Evolutionary conservation across 2,797 vertebrate genomes (phyloP).

Genomic region (Darevskia nairensis): DNA sequence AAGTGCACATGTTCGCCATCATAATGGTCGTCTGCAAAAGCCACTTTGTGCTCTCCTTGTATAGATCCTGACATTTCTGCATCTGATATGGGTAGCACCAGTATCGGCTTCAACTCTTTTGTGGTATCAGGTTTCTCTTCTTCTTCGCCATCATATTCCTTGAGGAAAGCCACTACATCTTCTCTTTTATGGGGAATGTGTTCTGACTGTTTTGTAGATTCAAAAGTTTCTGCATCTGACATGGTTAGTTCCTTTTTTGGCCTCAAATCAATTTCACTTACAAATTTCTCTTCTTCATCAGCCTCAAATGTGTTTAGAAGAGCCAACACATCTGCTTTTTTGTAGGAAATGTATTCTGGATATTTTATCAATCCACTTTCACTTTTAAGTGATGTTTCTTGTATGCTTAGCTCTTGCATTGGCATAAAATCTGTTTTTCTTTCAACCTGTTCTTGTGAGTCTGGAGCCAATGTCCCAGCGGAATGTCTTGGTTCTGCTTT

Average conservation of each 20-base stretch:
- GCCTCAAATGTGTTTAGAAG: not conserved
- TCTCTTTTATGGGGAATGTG: slow-evolving; percentile 10
- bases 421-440: not conserved
- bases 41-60: not conserved
- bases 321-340: not conserved
- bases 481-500: not conserved
- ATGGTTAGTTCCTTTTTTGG: not conserved
- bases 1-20: not conserved
- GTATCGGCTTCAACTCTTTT: not conserved
- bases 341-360: not conserved
- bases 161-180: slow-evolving; percentile 1
- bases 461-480: not conserved
- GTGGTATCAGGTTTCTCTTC: not conserved
- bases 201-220: not conserved
- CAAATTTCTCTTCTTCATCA: not conserved
- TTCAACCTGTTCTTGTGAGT: not conserved
- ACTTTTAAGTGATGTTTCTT: not conserved
- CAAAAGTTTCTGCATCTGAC: not conserved
- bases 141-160: not conserved
- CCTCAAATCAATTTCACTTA: not conserved
- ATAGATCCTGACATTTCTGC: not conserved
- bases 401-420: not conserved
- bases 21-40: not conserved
- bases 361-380: not conserved
- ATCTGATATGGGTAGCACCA: not conserved